Evolutionary conservation across 2,888 invertebrate genomes (phyloP).

Genomic region (Piscicola geometra): DNA sequence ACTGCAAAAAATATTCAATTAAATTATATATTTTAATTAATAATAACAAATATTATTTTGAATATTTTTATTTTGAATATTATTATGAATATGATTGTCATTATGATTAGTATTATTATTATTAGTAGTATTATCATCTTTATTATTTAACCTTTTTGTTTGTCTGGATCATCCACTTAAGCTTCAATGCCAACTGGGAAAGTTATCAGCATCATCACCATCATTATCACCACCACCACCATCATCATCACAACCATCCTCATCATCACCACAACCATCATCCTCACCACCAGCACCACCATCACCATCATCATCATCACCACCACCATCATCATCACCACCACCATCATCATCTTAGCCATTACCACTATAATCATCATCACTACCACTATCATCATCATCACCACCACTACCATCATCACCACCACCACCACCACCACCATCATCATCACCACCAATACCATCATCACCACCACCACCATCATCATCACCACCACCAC

Average conservation of each 20-base stretch:
- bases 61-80: not conserved
- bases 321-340: slow-evolving; percentile 17
- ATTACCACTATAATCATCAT: slow-evolving; percentile 23
- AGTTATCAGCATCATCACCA: not conserved
- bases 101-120: no score
- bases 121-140: no score
- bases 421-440: not conserved
- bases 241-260: no score
- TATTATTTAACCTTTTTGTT: slow-evolving; percentile 63
- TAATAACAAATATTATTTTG: no score
- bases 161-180: slow-evolving; percentile 74
- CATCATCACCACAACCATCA: no score
- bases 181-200: slow-evolving; percentile 68
- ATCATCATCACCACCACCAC: no score
- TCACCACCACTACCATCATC: not conserved
- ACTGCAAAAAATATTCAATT: no score
- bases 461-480: no score
- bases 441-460: not conserved
- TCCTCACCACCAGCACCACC: not conserved
- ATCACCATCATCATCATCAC: slow-evolving; percentile 22
- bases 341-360: slow-evolving; percentile 22
- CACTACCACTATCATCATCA: slow-evolving; percentile 17
- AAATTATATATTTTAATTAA: no score
- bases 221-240: not conserved
- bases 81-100: not conserved